A percentile compares a stretch with the other conserved stretches of the same genome.
phyloP scores from a whole-genome alignment of 2,113 vertebrate genomes.

The Bettongia penicillata region DNA sequence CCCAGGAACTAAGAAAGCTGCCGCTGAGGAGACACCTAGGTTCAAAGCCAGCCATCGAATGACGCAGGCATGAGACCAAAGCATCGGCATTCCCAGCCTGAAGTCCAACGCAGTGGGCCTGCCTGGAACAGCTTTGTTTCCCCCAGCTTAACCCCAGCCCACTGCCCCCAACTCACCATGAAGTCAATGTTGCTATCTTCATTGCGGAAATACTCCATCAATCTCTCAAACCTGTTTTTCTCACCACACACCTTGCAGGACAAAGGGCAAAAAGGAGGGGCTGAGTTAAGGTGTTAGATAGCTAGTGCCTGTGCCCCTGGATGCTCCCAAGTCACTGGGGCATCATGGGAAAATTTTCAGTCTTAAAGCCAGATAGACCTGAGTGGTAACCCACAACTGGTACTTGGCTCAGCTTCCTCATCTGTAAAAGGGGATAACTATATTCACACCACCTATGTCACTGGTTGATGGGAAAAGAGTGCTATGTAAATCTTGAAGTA shows the following conservation, averaged over 20 bases:
- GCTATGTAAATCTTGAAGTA: background rate
- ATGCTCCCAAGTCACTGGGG: background rate
- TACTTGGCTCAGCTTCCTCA: background rate
- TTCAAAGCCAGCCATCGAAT: background rate
- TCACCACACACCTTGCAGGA: slow-evolving; percentile 87
- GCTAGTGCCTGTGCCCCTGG: background rate
- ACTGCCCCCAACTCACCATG: slow-evolving; percentile 87
- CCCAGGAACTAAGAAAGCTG: background rate
- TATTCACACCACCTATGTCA: background rate
- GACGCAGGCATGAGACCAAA: background rate
- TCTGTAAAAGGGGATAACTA: background rate
- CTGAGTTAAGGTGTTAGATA: background rate
- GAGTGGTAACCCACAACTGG: background rate
- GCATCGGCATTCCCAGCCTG: background rate
- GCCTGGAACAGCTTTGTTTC: background rate
- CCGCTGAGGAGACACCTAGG: background rate
- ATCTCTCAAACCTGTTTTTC: slow-evolving; percentile 88
- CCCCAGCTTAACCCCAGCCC: background rate
- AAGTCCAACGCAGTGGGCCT: background rate
- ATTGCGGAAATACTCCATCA: slow-evolving; percentile 95
- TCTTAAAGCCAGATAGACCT: background rate
- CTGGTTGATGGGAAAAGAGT: background rate
- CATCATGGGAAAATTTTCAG: background rate
- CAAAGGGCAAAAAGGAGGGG: background rate
- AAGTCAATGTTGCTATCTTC: slow-evolving; percentile 96